Evolutionary conservation across 2,797 vertebrate species (phyloP).

Genomic region (Premnoplex brunnescens): DNA sequence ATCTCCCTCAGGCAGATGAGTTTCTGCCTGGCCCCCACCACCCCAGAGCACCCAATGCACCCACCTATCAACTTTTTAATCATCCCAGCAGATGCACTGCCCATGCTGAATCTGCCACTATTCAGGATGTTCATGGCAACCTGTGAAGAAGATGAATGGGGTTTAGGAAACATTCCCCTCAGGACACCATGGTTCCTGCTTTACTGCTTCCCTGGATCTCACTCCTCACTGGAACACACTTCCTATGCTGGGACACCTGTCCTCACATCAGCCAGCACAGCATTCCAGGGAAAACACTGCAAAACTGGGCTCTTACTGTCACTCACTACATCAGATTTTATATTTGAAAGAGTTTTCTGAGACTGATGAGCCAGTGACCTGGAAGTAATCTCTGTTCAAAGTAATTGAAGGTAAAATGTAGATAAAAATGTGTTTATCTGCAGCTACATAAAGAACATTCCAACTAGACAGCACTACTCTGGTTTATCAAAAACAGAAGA

Average conservation of each 20-base stretch:
- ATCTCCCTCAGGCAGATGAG: not conserved
- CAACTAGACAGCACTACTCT: not conserved
- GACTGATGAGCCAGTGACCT: not conserved
- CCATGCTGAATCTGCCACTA: constrained; percentile 95
- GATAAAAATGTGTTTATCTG: not conserved
- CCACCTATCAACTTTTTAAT: constrained; percentile 94
- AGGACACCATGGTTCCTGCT: rapidly evolving
- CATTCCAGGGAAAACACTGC: not conserved
- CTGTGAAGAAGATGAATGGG: constrained; percentile 61
- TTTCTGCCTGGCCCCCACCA: not conserved
- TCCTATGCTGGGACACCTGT: not conserved
- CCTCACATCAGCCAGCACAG: not conserved
- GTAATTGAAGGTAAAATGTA: not conserved
- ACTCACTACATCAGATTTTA: not conserved
- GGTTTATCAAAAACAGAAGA: not conserved
- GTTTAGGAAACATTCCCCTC: not conserved
- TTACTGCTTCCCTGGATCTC: not conserved
- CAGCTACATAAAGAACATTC: not conserved
- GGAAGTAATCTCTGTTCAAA: not conserved
- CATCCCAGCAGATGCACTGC: constrained; percentile 87
- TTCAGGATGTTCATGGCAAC: constrained; percentile 96
- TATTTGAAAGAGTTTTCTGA: not conserved
- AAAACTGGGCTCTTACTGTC: not conserved
- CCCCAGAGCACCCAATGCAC: not conserved
- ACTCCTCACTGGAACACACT: not conserved